phyloP scores from a whole-genome alignment of 2,797 vertebrate species.

The Staurois parvus region DNA sequence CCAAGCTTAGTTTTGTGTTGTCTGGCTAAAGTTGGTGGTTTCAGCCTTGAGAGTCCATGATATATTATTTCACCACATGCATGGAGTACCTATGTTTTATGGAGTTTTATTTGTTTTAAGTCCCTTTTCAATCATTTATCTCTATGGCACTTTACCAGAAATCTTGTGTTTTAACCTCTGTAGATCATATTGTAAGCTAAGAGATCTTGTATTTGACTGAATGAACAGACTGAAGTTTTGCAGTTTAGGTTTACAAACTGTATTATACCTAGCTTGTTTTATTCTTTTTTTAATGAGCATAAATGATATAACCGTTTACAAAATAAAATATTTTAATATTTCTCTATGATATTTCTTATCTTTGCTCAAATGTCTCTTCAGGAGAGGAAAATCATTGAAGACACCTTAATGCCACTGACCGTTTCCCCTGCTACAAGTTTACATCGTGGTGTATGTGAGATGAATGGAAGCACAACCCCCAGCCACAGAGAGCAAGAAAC shows the following conservation, averaged over 20 bases:
- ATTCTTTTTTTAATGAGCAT: neutral
- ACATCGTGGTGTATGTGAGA: slow-evolving; percentile 76
- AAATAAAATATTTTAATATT: no score
- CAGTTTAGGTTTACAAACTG: no score
- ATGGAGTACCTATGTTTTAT: no score
- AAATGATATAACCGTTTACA: neutral
- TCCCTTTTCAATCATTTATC: no score
- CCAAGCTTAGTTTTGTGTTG: no score
- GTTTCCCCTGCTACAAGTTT: slow-evolving; percentile 81
- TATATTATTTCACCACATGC: no score
- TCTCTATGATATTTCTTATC: no score
- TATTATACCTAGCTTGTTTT: neutral
- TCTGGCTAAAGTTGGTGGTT: no score
- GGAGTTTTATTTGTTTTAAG: no score
- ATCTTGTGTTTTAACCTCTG: no score
- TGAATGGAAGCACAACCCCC: slow-evolving; percentile 68
- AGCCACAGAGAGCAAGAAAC: slow-evolving; percentile 72
- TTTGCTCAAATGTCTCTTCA: slow-evolving; percentile 64
- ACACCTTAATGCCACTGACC: slow-evolving; percentile 89
- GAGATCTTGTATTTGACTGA: neutral
- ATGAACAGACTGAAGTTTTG: neutral
- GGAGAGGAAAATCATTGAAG: slow-evolving; percentile 94
- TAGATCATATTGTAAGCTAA: neutral
- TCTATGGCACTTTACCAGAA: no score
- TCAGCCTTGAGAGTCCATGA: no score